Base-by-base conservation (phyloP, 2,888 invertebrate species). In the Entomobrya proxima region DNA sequence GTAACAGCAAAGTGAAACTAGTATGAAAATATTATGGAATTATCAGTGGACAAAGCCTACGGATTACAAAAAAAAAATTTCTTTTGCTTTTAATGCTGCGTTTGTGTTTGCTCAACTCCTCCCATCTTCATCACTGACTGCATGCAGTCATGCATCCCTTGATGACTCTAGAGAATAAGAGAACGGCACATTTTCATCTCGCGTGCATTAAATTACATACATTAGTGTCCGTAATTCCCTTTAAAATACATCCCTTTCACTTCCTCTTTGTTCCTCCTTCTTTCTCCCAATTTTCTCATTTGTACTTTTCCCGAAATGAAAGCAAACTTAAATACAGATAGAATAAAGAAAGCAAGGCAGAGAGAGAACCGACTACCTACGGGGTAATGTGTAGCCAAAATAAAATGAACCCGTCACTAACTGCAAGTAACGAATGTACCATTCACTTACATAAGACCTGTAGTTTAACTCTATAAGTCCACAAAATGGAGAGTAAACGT, bases 131-230 rank as follows among this genome's bases (percentile, higher is more conserved):
- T 58, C 58, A 58, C 30, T n/a, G n/a, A n/a, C n/a, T 58, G 58
- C 30, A 58, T 30, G 64, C 64, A 76, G 58, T 18, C 37, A 32
- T 80, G 80, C 50, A 72, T 72, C 58, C 32, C 67, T 80, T 69
- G 27, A 37, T 50, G 32, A 40, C 69, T 67, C 55, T 27, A 72
- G 80, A 72, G 72, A n/a, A n/a, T n/a, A n/a, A n/a, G 67, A 61
- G 75, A 64, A 75, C 32, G 32, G 32, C 74, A 74, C 44, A 81
- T 76, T 83, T 83, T 40, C 83, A 83, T 83, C 75, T 64, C 83
- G 75, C 83, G 37, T 83, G 76, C 76, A 83, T 83, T 83, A 83
- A 83, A 76, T 83, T 83, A 83, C 76, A 67, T 2, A 80, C 75
- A 27, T 67, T 75, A 52, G 30, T 37, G 76, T 83, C 27, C 32